Evolutionary conservation across 2,888 invertebrate genomes (phyloP), one percentile per base, ranked within the genome.

Genomic region (Dasypolia templi): DNA sequence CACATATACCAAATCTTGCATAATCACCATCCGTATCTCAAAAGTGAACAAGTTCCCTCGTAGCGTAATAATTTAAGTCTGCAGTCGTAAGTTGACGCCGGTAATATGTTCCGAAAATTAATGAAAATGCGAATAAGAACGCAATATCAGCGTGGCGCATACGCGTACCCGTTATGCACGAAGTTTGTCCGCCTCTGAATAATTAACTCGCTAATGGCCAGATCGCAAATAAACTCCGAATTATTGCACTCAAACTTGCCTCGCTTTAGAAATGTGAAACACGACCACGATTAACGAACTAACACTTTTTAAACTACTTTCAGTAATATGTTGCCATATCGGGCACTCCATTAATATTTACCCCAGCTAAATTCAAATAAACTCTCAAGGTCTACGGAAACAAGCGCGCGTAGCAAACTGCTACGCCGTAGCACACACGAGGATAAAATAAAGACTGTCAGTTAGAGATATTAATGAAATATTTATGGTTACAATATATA

Each of bases 201-300:
- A 95, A 95, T 95, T 95, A 93, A 94, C 93, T 90, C 89, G 87
- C 91, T 95, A 95, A 95, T 95, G 93, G 95, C 91, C 92, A 91
- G 90, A 93, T 93, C 90, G 93, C 94, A 94, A 95, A 95, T 95
- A 95, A 94, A 94, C 93, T 93, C 91, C 89, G 88, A 94, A 95
- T 95, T 94, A 95, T 94, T 94, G 92, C 93, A 91, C 92, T 89
- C 88, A 89, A 92, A 94, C 92, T 93, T 92, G 83, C 84, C 83
- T 87, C 77, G 86, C 79, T 88, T 89, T 87, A 87, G 86, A 86
- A 89, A 88, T 89, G 88, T 88, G 88, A 89, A 90, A 91, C 88
- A 91, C 87, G 87, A 83, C 73, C 82, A 85, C 78, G 61, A 87
- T 89, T 84, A 85, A 71, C 73, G 39, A 42, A 66, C 67, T 53